Evolutionary conservation across 2,113 vertebrate species (phyloP), one percentile per base, ranked within the genome.

Genomic region (Anser cygnoides): DNA sequence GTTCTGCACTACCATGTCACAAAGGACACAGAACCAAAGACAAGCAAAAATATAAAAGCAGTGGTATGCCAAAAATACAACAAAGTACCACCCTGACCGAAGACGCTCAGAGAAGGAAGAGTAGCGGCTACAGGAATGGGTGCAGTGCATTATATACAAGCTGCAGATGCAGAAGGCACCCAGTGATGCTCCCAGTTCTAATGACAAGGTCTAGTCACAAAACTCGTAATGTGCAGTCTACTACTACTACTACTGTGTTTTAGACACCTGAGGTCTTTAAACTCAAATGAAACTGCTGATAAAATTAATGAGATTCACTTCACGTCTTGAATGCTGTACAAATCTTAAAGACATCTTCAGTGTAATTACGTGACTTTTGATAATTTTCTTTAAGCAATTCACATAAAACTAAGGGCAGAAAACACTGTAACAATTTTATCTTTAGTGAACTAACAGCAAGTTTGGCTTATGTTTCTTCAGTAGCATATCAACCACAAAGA

Each of bases 141-240:
- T 4, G 10, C 21, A 21, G 28, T 3, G 46, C 11, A 1, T 13
- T 19, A 39, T 44, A 78, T 35, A 41, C 6, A 7, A 50, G 9
- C 29, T 14, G 4, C 0, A 1, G 50, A 17, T 33, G 31, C 14
- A 7, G 13, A 54, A 54, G 29, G n/a, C 25, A 89, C 58, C 23
- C 49, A 22, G 26, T 0, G 25, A 37, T 1, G 7, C 22, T n/a
- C 71, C 22, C 63, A 35, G 35, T 67, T 26, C 71, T 9, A 8
- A 10, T 0, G 0, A 35, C 52, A 13, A 43, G 10, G 11, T 18
- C 62, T 41, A 50, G 4, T 8, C 62, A 46, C 1, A 28, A 22
- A 37, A 26, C 26, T n/a, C 25, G 21, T 28, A 18, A 55, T 31
- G 39, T 2, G 6, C 13, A 21, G 23, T 2, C 54, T 43, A 9